Base-by-base conservation (phyloP, 2,888 invertebrate genomes). In the Ceramica pisi region DNA sequence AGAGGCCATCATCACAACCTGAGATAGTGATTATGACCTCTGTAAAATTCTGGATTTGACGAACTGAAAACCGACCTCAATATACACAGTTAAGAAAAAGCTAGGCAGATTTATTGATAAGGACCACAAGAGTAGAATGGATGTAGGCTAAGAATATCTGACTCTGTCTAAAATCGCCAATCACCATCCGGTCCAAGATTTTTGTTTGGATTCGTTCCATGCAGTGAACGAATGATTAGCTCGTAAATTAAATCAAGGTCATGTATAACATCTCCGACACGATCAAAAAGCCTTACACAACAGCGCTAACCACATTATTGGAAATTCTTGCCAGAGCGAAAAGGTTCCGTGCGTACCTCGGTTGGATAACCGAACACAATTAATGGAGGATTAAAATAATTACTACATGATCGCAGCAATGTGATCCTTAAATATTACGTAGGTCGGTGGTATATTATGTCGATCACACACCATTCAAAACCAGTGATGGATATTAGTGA, bases 331-430 rank as follows among this genome's bases (percentile, higher is more conserved):
- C 21, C 48, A 38, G 12, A 62, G 59, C 19, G 21, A 66, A 79
- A 79, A 79, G 51, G 61, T 57, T 48, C 26, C 19, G 21, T 44
- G n/a, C 46, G 16, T 55, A 35, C 23, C 46, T 59, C 51, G 19
- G 35, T 50, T 35, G 44, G 26, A 60, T 56, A 62, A 35, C 48
- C 16, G 12, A 66, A 72, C 46, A 67, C 55, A 60, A 67, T 76
- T 66, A 76, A 38, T 61, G 31, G 41, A 51, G 23, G 73, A 48
- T 66, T 65, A 48, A 62, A 78, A 65, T 71, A 53, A 79, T 75
- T 62, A 62, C 66, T 51, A 48, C 16, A 41, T 61, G 56, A n/a
- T 53, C 44, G n/a, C 31, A 26, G 51, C 46, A 31, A 60, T 41
- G 46, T 67, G 53, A 55, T 38, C 51, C 12, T 21, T 38, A 35